These are phyloP conservation scores for Dryococelus australis DNA, from an alignment of 2,888 invertebrate genomes.

Conservation along the genomic window DNA sequence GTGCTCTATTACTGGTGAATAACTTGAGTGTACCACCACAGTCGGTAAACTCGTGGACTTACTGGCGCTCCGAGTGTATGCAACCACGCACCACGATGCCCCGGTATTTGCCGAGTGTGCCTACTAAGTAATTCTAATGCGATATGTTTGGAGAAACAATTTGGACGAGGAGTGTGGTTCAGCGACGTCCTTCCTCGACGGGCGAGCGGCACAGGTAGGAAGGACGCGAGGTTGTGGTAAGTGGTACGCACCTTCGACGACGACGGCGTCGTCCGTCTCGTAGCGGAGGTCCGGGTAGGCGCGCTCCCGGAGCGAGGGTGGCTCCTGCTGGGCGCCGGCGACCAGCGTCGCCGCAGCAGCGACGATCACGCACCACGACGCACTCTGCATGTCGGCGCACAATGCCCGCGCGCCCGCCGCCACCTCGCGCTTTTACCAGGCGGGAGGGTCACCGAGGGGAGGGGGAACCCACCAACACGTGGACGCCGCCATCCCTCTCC, in stretches of 20 bases:
- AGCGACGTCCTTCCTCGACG: too few relatives aligned
- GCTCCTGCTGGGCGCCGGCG: not conserved
- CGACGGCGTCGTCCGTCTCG: slow-evolving; percentile 29
- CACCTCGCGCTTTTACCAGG: not conserved
- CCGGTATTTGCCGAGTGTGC: too few relatives aligned
- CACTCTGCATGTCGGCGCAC: slow-evolving; percentile 18
- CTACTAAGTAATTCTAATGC: too few relatives aligned
- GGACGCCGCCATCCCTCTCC: not conserved
- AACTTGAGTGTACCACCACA: too few relatives aligned
- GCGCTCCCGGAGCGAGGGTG: not conserved
- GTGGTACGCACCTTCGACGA: slow-evolving; percentile 24
- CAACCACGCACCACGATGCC: too few relatives aligned
- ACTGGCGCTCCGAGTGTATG: too few relatives aligned
- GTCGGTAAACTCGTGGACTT: too few relatives aligned
- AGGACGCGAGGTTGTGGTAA: not conserved
- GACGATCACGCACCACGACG: not conserved
- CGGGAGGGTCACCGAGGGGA: not conserved
- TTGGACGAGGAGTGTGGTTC: too few relatives aligned
- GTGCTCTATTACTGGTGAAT: too few relatives aligned
- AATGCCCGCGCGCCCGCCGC: not conserved
- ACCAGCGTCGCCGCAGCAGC: not conserved
- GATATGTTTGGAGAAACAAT: too few relatives aligned
- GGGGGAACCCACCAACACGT: not conserved
- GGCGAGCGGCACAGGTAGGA: not conserved
- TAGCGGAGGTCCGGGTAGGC: slow-evolving; percentile 19